A percentile compares a stretch with the other conserved stretches of the same genome.
Evolutionary conservation across 2,888 invertebrate genomes (phyloP).

Genomic region (Halictus quadricinctus): DNA sequence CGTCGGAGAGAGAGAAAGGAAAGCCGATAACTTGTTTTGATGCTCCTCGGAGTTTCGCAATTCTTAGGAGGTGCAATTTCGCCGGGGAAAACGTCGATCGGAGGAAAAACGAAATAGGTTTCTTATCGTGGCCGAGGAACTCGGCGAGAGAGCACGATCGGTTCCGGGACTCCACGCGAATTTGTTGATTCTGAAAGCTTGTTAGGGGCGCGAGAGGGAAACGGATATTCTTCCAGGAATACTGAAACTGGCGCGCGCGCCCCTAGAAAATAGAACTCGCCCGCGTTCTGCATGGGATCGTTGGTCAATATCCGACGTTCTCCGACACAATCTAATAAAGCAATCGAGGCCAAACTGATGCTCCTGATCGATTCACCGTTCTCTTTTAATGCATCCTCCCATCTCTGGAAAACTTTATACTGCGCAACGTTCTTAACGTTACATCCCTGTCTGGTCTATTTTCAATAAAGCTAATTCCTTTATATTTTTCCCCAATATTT

Average conservation of each 20-base stretch:
- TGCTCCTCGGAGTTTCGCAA: slow-evolving; percentile 51
- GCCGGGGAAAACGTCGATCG: slow-evolving; percentile 33
- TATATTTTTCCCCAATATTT: not conserved
- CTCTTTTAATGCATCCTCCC: not conserved
- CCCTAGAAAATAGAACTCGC: not conserved
- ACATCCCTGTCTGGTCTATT: no score
- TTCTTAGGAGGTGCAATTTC: slow-evolving; percentile 52
- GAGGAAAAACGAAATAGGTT: slow-evolving; percentile 48
- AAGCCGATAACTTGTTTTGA: slow-evolving; percentile 68
- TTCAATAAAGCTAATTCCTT: not conserved
- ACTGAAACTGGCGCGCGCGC: not conserved
- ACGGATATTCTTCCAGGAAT: not conserved
- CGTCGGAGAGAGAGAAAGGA: slow-evolving; percentile 24
- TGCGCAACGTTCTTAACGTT: not conserved
- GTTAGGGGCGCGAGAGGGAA: slow-evolving; percentile 25
- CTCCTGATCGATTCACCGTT: not conserved
- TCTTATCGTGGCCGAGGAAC: slow-evolving; percentile 31
- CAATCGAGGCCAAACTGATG: not conserved
- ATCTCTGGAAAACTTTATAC: not conserved
- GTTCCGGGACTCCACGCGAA: slow-evolving; percentile 31
- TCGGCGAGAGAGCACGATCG: slow-evolving; percentile 10
- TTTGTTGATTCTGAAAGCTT: slow-evolving; percentile 40
- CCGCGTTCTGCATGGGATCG: not conserved
- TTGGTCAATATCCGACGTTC: not conserved
- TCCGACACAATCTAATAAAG: not conserved